Evolutionary conservation across 2,888 invertebrate species (phyloP), one percentile per base, ranked within the genome.

Genomic region (Tromatobia lineatoria): DNA sequence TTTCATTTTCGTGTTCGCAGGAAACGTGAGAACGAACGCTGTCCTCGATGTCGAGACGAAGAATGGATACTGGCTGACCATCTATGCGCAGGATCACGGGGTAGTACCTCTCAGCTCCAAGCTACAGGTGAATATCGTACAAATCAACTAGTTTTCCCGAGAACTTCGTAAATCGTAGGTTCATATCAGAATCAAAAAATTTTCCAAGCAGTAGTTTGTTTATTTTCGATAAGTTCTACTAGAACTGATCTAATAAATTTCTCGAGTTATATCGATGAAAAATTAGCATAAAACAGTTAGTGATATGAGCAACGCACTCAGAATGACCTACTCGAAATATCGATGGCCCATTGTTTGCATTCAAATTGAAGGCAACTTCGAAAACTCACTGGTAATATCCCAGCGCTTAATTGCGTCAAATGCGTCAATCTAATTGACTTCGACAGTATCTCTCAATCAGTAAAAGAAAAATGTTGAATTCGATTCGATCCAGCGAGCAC

Each of bases 1-100:
- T 80, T 80, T 47, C 18, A 38, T 76, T 57, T 42, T 85, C 77
- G 78, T 89, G 85, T 88, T 88, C 76, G 8, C 94, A 97, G 99
- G 99, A 85, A 95, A 96, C 71, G 96, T 99, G 89, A 96, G 96
- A 86, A 99, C 99, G 1, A 95, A 96, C 91, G 96, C 96, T 2
- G 96, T 97, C 61, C 95, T 99, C 91, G 99, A 99, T 94, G 96
- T 98, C 79, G 99, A 99, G 95, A 96, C 96, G 2, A 96, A 96
- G 90, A 94, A 96, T 47, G 96, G 97, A 92, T 99, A 98, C 94
- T 99, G 99, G 99, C 94, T 99, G 86, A 98, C 98, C 10, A 96
- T 99, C 76, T 97, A 97, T 93, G 99, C 99, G 4, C 97, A 98
- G 92, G 99, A 99, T 94, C 96, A 97, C 89, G 99, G 98, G 0